Conservation (phyloP, 1,140 invertebrate genomes). For the Tribolium madens region DNA sequence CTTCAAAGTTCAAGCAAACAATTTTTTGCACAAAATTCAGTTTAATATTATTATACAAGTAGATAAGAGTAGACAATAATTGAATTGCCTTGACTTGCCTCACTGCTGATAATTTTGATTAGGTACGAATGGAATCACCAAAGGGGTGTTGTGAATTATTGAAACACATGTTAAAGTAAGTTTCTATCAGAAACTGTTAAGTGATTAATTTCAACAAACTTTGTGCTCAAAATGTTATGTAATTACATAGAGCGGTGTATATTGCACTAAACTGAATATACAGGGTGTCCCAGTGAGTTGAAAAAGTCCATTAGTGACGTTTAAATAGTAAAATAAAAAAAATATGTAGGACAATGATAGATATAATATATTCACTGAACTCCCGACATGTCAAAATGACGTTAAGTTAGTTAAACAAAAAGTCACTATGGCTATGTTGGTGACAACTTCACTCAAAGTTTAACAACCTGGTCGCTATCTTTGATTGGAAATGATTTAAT, state of each 20-base stretch:
- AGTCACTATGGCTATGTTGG: too few species aligned
- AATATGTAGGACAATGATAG: too few species aligned
- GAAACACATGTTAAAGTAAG: constrained; percentile 29
- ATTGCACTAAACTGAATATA: background rate
- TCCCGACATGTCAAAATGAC: too few species aligned
- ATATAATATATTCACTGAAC: too few species aligned
- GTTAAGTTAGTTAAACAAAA: too few species aligned
- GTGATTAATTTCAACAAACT: constrained; percentile 28
- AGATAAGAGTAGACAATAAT: constrained; percentile 33
- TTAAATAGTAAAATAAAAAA: too few species aligned
- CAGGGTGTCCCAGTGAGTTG: too few species aligned
- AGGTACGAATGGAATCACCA: constrained; percentile 19
- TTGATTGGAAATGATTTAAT: too few species aligned
- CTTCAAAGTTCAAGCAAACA: too few species aligned
- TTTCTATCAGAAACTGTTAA: constrained; percentile 29
- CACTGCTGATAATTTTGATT: constrained; percentile 24
- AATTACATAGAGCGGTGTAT: constrained; percentile 6
- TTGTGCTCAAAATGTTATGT: constrained; percentile 14
- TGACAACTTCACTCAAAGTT: too few species aligned
- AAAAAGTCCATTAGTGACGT: too few species aligned
- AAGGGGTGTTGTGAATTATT: constrained; percentile 35
- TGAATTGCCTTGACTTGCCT: background rate
- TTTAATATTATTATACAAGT: background rate
- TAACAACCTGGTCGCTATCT: too few species aligned
- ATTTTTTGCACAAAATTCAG: background rate